Evolutionary conservation across 2,888 invertebrate species (phyloP).

Genomic region (Hofmannophila pseudospretella): DNA sequence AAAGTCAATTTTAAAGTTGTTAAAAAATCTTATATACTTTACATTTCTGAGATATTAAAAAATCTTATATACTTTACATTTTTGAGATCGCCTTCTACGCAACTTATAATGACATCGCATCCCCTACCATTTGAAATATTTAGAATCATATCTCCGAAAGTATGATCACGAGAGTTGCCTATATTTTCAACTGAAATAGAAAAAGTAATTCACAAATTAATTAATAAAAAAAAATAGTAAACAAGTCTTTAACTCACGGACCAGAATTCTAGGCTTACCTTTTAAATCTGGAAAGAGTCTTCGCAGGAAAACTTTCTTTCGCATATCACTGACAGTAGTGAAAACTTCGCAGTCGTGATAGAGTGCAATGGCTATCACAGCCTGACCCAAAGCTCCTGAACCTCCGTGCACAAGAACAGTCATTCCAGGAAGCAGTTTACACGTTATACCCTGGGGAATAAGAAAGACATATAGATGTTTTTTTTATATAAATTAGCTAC

Average conservation of each 20-base stretch:
- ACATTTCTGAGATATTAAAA: background rate
- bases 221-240: background rate
- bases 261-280: no score
- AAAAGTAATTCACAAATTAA: no score
- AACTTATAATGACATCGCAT: slow-evolving; percentile 36
- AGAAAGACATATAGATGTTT: background rate
- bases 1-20: background rate
- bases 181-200: slow-evolving; percentile 30
- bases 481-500: no score
- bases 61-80: slow-evolving; percentile 27
- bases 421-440: slow-evolving; percentile 2
- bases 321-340: slow-evolving; percentile 33
- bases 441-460: background rate
- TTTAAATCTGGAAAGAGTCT: slow-evolving; percentile 36
- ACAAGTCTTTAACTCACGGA: background rate
- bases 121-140: slow-evolving; percentile 26
- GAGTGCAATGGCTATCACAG: slow-evolving; percentile 21
- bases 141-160: slow-evolving; percentile 30
- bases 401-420: slow-evolving; percentile 6
- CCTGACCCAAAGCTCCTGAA: slow-evolving; percentile 6
- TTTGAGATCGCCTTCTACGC: slow-evolving; percentile 34
- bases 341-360: slow-evolving; percentile 28
- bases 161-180: slow-evolving; percentile 40
- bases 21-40: no score
- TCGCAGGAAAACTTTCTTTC: slow-evolving; percentile 32